Conservation (phyloP, 2,113 vertebrate genomes). For the Irena cyanogastra region DNA sequence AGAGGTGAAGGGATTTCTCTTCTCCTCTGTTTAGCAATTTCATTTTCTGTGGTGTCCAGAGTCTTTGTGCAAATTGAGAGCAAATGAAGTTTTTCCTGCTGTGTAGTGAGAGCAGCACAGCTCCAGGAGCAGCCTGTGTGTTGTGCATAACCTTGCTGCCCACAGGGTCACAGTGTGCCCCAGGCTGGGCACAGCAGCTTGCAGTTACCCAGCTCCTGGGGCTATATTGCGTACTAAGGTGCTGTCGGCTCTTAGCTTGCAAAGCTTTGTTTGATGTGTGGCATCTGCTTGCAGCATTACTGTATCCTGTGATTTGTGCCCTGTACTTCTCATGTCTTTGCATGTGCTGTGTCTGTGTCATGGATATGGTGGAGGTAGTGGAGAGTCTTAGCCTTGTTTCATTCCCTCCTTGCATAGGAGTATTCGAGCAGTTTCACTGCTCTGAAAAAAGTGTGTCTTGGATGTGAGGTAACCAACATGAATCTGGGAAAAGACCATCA, state of each 20-base stretch:
- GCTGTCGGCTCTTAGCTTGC: not conserved
- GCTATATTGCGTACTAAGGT: not conserved
- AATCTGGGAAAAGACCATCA: not conserved
- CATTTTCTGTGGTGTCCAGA: conserved; percentile 1
- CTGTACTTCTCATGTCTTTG: conserved; percentile 37
- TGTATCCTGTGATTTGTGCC: conserved; percentile 49
- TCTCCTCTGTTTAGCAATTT: not conserved
- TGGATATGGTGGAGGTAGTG: not conserved
- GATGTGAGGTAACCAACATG: not conserved
- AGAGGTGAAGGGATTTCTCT: not conserved
- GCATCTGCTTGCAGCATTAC: conserved; percentile 55
- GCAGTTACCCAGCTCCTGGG: not conserved
- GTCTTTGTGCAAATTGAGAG: not conserved
- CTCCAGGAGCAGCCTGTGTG: not conserved
- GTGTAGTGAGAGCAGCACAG: not conserved
- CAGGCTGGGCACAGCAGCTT: not conserved
- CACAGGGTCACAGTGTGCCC: not conserved
- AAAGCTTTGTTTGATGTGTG: conserved; percentile 40
- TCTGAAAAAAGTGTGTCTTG: not conserved
- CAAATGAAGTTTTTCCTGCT: not conserved
- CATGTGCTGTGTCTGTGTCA: conserved; percentile 39
- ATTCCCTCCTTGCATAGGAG: not conserved
- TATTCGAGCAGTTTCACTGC: not conserved
- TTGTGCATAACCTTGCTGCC: not conserved
- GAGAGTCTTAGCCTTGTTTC: not conserved